Percentiles rank a stretch among this genome's conserved stretches.
These are phyloP conservation scores for Formica exsecta DNA, from an alignment of 1,140 invertebrate species.

Conservation along the genomic window DNA sequence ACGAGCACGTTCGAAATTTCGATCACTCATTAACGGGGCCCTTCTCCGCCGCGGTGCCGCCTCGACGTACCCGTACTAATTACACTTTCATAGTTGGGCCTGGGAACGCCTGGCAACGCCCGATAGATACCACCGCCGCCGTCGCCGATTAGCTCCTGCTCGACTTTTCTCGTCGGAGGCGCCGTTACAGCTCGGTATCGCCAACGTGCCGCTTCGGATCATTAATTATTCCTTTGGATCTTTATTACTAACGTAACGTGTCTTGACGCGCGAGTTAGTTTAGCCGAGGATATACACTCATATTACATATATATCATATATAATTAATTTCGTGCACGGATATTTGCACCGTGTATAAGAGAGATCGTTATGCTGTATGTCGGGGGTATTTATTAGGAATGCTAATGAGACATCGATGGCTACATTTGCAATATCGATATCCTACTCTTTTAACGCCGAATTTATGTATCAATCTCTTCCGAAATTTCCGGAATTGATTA, in stretches of 20 bases:
- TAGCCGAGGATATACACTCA: background rate
- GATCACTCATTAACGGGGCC: slow-evolving; percentile 75
- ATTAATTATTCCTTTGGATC: slow-evolving; percentile 71
- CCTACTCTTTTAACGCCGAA: background rate
- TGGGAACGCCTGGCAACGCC: slow-evolving; percentile 50
- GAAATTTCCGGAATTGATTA: background rate
- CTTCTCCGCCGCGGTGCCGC: slow-evolving; percentile 10
- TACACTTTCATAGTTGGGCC: slow-evolving; percentile 76
- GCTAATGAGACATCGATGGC: slow-evolving; percentile 1
- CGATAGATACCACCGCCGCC: slow-evolving; percentile 42
- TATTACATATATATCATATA: slow-evolving; percentile 21
- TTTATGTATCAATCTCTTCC: background rate
- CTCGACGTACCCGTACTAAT: slow-evolving; percentile 65
- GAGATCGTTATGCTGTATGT: background rate
- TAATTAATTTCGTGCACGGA: background rate
- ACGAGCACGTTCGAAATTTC: slow-evolving; percentile 74
- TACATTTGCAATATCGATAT: background rate
- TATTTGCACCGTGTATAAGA: slow-evolving; percentile 11
- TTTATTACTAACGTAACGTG: slow-evolving; percentile 57
- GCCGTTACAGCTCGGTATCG: slow-evolving; percentile 11
- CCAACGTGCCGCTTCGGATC: slow-evolving; percentile 30
- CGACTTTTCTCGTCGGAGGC: slow-evolving; percentile 45
- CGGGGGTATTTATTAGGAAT: background rate
- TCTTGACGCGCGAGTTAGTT: slow-evolving; percentile 43
- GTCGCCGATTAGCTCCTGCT: slow-evolving; percentile 45